These are phyloP conservation scores for Asbolus verrucosus DNA, from an alignment of 1,140 invertebrate species.

Conservation along the genomic window DNA sequence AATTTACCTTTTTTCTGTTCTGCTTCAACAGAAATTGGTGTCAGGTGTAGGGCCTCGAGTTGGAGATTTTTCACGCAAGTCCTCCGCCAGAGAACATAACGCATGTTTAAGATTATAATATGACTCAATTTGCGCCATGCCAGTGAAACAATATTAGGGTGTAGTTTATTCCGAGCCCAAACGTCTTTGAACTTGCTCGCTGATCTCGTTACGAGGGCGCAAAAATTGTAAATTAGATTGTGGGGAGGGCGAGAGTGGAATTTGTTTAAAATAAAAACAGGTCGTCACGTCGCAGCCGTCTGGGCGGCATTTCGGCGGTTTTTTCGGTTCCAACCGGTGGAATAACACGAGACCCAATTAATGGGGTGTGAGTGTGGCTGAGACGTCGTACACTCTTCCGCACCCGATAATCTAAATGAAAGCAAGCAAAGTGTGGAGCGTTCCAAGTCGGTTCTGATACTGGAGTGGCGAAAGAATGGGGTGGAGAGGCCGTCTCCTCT, in stretches of 20 bases:
- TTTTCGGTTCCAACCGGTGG: no score
- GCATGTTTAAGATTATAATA: slow-evolving; percentile 31
- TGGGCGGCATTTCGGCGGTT: background rate
- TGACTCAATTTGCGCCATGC: slow-evolving; percentile 33
- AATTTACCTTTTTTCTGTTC: no score
- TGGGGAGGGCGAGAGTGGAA: slow-evolving; percentile 3
- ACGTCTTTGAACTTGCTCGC: slow-evolving; percentile 28
- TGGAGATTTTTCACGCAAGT: slow-evolving; percentile 16
- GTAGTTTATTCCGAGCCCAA: slow-evolving; percentile 25
- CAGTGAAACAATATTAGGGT: slow-evolving; percentile 16
- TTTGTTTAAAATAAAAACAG: slow-evolving; percentile 28
- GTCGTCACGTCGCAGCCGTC: no score
- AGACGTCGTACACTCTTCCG: background rate
- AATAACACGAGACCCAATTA: background rate
- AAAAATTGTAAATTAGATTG: slow-evolving; percentile 32
- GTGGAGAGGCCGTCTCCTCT: slow-evolving; percentile 21
- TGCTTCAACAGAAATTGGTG: no score
- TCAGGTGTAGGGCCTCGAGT: slow-evolving; percentile 3
- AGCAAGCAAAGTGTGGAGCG: slow-evolving; percentile 8
- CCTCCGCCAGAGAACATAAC: slow-evolving; percentile 17
- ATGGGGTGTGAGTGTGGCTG: background rate
- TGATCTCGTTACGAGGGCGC: slow-evolving; percentile 25
- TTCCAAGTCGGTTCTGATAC: slow-evolving; percentile 7
- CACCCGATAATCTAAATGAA: slow-evolving; percentile 27
- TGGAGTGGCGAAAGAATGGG: slow-evolving; percentile 29